These are phyloP conservation scores for Clavelina lepadiformis DNA, from an alignment of 23 tunicate genomes.

Conservation along the genomic window DNA sequence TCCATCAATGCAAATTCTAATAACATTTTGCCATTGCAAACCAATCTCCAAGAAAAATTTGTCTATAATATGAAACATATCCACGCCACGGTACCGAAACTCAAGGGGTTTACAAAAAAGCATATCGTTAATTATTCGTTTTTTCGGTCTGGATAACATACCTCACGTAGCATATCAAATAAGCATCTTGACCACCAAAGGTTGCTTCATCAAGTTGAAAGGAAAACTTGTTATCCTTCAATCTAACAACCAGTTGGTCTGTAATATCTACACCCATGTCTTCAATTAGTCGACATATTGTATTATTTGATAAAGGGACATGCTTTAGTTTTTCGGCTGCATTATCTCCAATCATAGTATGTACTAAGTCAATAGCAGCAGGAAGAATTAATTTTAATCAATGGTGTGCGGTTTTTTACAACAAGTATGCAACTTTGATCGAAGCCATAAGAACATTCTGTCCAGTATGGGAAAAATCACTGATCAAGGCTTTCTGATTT, in stretches of 20 bases:
- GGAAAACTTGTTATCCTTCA: background rate
- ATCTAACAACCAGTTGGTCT: background rate
- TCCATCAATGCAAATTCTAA: constrained; percentile 13
- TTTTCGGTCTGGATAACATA: background rate
- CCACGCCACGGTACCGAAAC: background rate
- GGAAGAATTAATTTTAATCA: constrained; percentile 12
- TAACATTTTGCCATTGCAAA: constrained; percentile 6
- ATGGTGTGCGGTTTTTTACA: too few species aligned
- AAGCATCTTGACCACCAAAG: background rate
- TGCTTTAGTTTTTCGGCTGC: constrained; percentile 14
- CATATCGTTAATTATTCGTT: background rate
- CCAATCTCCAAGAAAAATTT: background rate
- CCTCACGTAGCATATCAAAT: background rate
- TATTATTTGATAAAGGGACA: constrained; percentile 9
- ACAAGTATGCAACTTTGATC: constrained; percentile 10
- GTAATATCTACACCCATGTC: background rate
- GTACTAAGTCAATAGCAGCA: constrained; percentile 16
- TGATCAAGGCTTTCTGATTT: constrained; percentile 1
- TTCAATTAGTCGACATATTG: constrained; percentile 3
- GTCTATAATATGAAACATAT: background rate
- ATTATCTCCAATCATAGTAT: constrained; percentile 8
- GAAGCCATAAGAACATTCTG: background rate
- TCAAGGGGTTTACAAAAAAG: constrained; percentile 1
- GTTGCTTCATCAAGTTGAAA: background rate
- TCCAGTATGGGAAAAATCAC: constrained; percentile 2